A percentile compares a stretch with the other conserved stretches of the same genome.
These are phyloP conservation scores for Chironex yamaguchii DNA, from an alignment of 30 jellyfish, hydroid and myxozoan genomes.

Conservation along the genomic window DNA sequence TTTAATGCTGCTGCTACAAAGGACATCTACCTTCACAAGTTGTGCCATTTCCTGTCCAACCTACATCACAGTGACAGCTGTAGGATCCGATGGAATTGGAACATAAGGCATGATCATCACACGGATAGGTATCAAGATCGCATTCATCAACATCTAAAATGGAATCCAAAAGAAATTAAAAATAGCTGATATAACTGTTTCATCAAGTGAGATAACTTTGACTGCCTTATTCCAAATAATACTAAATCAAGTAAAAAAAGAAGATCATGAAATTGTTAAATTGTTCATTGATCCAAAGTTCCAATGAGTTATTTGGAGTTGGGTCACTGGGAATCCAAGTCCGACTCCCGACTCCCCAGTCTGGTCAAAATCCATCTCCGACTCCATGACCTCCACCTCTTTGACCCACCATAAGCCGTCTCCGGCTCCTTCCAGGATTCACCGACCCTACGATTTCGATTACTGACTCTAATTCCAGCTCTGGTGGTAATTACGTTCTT, in stretches of 20 bases:
- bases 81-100: constrained; percentile 73
- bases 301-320: neutral
- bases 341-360: no score
- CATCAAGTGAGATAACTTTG: no score
- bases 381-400: no score
- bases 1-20: neutral
- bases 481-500: no score
- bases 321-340: no score
- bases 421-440: no score
- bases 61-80: constrained; percentile 73
- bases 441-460: no score
- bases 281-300: neutral
- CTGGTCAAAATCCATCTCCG: no score
- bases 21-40: constrained; percentile 70
- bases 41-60: constrained; percentile 92
- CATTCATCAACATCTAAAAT: constrained; percentile 90
- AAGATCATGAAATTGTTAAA: neutral
- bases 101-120: constrained; percentile 82
- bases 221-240: no score
- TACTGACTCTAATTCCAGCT: no score
- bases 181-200: no score
- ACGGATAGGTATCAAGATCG: constrained; percentile 53
- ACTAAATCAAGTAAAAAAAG: neutral
- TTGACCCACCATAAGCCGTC: no score
- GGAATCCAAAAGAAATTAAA: neutral